A percentile compares a stretch with the other conserved stretches of the same genome.
phyloP scores from a whole-genome alignment of 1,140 invertebrate species.

The Eumeta japonica region DNA sequence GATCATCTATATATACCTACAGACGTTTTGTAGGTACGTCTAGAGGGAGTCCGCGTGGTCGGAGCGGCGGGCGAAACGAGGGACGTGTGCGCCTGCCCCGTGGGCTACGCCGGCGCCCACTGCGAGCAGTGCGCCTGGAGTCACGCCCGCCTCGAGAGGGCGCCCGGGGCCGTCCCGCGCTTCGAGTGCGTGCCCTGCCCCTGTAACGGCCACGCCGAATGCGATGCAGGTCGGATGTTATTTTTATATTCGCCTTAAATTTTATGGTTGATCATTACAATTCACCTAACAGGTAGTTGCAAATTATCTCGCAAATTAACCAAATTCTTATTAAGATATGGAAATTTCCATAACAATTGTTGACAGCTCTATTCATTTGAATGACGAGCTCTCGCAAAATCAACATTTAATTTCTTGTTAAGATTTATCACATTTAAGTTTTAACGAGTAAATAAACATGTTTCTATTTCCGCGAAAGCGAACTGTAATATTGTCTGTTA shows the following conservation, averaged over 20 bases:
- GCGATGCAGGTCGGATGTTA: slow-evolving; percentile 66
- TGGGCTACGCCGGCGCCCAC: slow-evolving; percentile 72
- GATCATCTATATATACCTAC: too few species aligned
- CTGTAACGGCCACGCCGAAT: slow-evolving; percentile 87
- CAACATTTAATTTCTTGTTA: too few species aligned
- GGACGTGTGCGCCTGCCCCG: slow-evolving; percentile 67
- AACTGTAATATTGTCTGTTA: too few species aligned
- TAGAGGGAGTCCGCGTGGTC: slow-evolving; percentile 24
- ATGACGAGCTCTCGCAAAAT: too few species aligned
- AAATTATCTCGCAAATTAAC: too few species aligned
- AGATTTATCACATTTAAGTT: too few species aligned
- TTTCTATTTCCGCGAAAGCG: too few species aligned
- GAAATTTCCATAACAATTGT: too few species aligned
- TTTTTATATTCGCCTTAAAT: neutral
- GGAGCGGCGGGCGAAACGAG: slow-evolving; percentile 37
- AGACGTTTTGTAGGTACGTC: slow-evolving; percentile 44
- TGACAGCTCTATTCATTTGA: too few species aligned
- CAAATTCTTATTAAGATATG: too few species aligned
- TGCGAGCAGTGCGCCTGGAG: slow-evolving; percentile 85
- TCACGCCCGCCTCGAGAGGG: slow-evolving; percentile 68
- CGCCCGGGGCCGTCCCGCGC: slow-evolving; percentile 59
- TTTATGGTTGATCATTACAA: neutral
- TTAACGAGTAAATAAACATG: too few species aligned
- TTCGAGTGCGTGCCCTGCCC: slow-evolving; percentile 82
- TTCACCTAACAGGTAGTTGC: neutral